These are phyloP conservation scores for Thera obeliscata DNA, from an alignment of 2,888 invertebrate species.

Conservation along the genomic window DNA sequence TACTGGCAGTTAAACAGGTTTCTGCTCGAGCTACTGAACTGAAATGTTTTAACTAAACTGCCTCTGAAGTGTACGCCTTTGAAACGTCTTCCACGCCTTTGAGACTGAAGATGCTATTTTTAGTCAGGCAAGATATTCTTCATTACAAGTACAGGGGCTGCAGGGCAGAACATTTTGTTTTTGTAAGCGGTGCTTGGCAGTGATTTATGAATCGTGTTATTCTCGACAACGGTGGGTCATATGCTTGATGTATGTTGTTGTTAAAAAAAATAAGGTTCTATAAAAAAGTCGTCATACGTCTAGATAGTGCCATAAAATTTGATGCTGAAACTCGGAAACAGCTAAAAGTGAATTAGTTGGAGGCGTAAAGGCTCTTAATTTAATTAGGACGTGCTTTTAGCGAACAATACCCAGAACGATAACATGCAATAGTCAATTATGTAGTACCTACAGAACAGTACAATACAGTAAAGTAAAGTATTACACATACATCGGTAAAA, in stretches of 20 bases:
- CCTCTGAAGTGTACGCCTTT: conserved; percentile 19
- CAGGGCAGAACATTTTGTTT: conserved; percentile 1
- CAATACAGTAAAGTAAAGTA: no score
- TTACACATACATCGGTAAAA: no score
- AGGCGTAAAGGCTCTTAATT: background rate
- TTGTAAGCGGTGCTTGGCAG: background rate
- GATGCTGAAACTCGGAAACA: background rate
- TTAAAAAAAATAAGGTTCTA: no score
- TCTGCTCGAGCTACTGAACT: conserved; percentile 21
- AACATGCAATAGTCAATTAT: background rate
- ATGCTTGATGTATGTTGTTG: no score
- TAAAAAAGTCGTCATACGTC: background rate
- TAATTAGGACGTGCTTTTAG: background rate
- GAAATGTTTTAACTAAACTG: conserved; percentile 22
- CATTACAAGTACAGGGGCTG: background rate
- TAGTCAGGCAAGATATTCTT: conserved; percentile 20
- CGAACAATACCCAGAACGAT: background rate
- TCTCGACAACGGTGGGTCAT: no score
- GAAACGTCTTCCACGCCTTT: conserved; percentile 24
- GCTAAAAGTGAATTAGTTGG: background rate
- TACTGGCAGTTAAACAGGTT: background rate
- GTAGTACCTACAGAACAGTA: no score
- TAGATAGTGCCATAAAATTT: background rate
- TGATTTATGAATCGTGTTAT: no score
- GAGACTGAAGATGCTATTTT: conserved; percentile 26